Percentiles rank a stretch among this genome's conserved stretches.
These are phyloP conservation scores for Drosophila pullipes DNA, from an alignment of 2,888 invertebrate genomes.

Conservation along the genomic window DNA sequence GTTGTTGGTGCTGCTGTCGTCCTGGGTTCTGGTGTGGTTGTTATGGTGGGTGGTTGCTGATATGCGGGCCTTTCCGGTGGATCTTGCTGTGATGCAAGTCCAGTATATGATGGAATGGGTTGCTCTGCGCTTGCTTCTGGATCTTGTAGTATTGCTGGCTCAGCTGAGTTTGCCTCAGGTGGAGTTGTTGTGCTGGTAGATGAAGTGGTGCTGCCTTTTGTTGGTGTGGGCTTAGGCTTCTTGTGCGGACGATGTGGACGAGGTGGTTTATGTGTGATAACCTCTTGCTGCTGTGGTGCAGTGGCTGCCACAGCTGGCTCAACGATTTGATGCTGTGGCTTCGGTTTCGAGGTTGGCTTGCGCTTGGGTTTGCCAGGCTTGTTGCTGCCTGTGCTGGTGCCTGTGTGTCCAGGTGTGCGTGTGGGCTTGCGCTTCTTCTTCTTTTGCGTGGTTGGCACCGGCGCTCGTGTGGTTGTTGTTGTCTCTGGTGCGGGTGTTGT, in stretches of 20 bases:
- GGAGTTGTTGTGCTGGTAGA: slow-evolving; percentile 20
- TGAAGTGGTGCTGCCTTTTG: slow-evolving; percentile 39
- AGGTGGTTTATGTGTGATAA: slow-evolving; percentile 34
- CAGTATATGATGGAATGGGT: neutral
- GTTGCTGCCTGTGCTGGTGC: slow-evolving; percentile 19
- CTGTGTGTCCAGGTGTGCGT: slow-evolving; percentile 60
- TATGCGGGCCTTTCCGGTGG: slow-evolving; percentile 21
- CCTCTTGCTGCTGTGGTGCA: slow-evolving; percentile 55
- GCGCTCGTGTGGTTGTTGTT: slow-evolving; percentile 33
- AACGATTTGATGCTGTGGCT: slow-evolving; percentile 34
- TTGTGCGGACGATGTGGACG: slow-evolving; percentile 56
- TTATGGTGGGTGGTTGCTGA: slow-evolving; percentile 11
- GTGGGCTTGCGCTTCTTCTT: slow-evolving; percentile 83
- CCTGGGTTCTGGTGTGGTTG: slow-evolving; percentile 7
- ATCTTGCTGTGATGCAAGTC: slow-evolving; percentile 1
- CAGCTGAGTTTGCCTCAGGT: slow-evolving; percentile 13
- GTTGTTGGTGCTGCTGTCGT: slow-evolving; percentile 35
- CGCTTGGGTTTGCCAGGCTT: slow-evolving; percentile 46
- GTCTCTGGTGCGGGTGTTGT: slow-evolving; percentile 38
- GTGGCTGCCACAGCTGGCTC: slow-evolving; percentile 38
- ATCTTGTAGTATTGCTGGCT: slow-evolving; percentile 18
- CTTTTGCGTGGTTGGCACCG: slow-evolving; percentile 57
- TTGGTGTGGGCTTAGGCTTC: slow-evolving; percentile 62
- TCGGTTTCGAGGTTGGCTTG: slow-evolving; percentile 60
- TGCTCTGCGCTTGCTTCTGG: slow-evolving; percentile 8